These are phyloP conservation scores for Parauchenoglanis ngamensis DNA, from an alignment of 2,797 vertebrate genomes.

Conservation along the genomic window DNA sequence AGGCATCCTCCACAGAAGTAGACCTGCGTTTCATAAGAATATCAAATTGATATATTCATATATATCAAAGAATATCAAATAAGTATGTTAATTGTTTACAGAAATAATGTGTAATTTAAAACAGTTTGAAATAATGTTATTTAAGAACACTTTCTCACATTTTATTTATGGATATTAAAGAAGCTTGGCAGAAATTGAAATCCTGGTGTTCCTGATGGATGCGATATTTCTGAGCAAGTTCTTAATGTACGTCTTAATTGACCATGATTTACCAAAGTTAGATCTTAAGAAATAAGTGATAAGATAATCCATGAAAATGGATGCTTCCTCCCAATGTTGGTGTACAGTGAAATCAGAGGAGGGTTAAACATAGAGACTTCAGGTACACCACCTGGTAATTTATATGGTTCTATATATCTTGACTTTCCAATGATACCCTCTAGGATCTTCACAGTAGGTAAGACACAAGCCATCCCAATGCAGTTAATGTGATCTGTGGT, in stretches of 20 bases:
- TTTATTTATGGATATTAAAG: not conserved
- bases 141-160: no score
- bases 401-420: not conserved
- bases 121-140: not conserved
- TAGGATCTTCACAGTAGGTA: not conserved
- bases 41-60: no score
- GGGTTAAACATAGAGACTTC: not conserved
- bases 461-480: not conserved
- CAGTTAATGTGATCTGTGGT: not conserved
- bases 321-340: not conserved
- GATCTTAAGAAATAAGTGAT: not conserved
- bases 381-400: not conserved
- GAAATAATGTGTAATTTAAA: slow-evolving; percentile 27
- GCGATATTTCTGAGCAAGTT: not conserved
- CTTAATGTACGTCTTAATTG: not conserved
- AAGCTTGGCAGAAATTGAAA: not conserved
- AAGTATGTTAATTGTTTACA: slow-evolving; percentile 66
- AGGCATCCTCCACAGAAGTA: slow-evolving; percentile 1
- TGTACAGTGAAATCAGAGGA: not conserved
- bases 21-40: slow-evolving; percentile 5
- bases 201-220: not conserved
- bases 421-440: not conserved
- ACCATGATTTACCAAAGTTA: no score
- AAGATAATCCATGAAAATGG: not conserved
- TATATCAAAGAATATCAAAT: no score